phyloP scores from a whole-genome alignment of 2,113 vertebrate genomes.

The Ahaetulla prasina region DNA sequence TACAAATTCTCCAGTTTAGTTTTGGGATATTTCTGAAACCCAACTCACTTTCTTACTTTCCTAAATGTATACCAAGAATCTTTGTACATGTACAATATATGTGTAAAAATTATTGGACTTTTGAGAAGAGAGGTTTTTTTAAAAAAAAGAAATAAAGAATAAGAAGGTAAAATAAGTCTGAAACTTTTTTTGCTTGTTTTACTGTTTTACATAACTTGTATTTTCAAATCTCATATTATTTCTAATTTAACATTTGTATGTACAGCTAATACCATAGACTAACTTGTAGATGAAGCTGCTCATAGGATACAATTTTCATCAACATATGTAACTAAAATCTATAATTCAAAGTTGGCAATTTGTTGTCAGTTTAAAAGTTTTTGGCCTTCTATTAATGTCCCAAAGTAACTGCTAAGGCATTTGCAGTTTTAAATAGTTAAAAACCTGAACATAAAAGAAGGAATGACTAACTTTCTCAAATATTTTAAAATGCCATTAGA shows the following conservation, averaged over 20 bases:
- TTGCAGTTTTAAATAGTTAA: conserved; percentile 55
- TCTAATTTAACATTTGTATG: conserved; percentile 37
- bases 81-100: neutral
- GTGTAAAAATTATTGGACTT: neutral
- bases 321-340: conserved; percentile 25
- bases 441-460: conserved; percentile 17
- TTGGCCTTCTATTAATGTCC: conserved; percentile 59
- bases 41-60: neutral
- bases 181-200: neutral
- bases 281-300: conserved; percentile 49
- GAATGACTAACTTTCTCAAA: neutral
- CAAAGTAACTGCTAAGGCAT: conserved; percentile 51
- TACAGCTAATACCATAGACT: conserved; percentile 29
- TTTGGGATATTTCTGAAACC: neutral
- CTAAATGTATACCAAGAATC: neutral
- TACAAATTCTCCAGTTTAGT: neutral
- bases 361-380: conserved; percentile 62
- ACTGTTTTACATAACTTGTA: conserved; percentile 20
- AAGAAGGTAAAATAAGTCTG: neutral
- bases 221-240: conserved; percentile 37
- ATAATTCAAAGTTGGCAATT: conserved; percentile 52
- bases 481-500: neutral
- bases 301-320: conserved; percentile 43
- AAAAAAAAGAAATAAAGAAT: neutral
- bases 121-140: neutral